A percentile compares a stretch with the other conserved stretches of the same genome.
phyloP scores from a whole-genome alignment of 2,888 invertebrate genomes.

The Sacculina carcini region DNA sequence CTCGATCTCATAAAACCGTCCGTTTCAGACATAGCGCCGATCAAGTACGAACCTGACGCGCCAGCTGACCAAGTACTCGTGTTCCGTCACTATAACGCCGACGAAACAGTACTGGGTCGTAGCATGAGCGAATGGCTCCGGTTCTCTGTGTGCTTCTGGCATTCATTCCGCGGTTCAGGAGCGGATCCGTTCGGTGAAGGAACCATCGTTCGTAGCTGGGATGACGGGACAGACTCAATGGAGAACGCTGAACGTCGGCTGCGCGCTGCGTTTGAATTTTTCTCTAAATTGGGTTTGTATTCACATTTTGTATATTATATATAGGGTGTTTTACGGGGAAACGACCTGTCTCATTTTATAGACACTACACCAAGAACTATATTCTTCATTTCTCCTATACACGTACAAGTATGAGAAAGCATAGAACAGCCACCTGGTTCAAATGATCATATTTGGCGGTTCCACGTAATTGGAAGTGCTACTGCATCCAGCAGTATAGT shows the following conservation, averaged over 20 bases:
- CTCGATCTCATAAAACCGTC: too few species aligned
- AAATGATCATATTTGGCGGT: too few species aligned
- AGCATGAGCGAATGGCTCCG: conserved; percentile 38
- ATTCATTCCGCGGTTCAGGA: conserved; percentile 24
- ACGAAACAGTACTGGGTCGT: conserved; percentile 29
- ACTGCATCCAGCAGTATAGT: too few species aligned
- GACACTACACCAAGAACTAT: neutral
- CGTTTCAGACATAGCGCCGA: conserved; percentile 29
- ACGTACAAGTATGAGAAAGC: too few species aligned
- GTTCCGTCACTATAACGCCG: conserved; percentile 31
- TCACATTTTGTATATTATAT: neutral
- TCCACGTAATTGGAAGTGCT: too few species aligned
- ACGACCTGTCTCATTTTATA: neutral
- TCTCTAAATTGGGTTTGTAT: conserved; percentile 27
- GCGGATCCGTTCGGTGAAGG: conserved; percentile 24
- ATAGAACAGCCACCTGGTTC: too few species aligned
- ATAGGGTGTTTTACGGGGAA: neutral
- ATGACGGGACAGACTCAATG: conserved; percentile 28
- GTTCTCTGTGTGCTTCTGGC: conserved; percentile 30
- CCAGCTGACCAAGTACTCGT: conserved; percentile 25
- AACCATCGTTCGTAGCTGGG: conserved; percentile 27
- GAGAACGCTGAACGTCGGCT: conserved; percentile 32
- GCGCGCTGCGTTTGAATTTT: conserved; percentile 34
- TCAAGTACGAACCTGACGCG: conserved; percentile 29
- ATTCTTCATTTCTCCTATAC: neutral